Evolutionary conservation across 2,113 vertebrate species (phyloP).

Genomic region (Dromas ardeola): DNA sequence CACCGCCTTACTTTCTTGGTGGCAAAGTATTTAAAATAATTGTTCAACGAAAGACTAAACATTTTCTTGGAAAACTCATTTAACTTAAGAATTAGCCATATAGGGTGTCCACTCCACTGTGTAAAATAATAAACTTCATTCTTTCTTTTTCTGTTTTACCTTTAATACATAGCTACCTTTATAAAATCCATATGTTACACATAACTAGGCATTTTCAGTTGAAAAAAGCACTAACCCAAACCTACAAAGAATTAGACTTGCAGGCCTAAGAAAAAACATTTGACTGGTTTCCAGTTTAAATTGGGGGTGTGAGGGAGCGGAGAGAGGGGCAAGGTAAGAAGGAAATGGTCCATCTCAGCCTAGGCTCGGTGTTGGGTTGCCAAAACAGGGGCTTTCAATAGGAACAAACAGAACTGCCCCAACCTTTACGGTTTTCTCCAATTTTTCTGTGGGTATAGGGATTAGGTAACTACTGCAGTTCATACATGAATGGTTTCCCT

Average conservation of each 20-base stretch:
- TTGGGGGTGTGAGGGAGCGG: background rate
- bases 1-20: background rate
- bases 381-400: background rate
- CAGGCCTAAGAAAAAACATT: background rate
- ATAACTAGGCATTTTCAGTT: background rate
- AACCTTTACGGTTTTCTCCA: background rate
- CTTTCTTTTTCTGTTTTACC: constrained; percentile 24
- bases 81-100: background rate
- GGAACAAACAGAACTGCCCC: background rate
- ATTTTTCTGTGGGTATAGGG: background rate
- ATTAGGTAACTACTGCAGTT: background rate
- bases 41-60: constrained; percentile 50
- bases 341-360: background rate
- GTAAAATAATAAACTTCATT: constrained; percentile 1
- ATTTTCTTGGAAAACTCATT: constrained; percentile 1
- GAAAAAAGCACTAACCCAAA: background rate
- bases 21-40: constrained; percentile 51
- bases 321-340: background rate
- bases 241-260: background rate
- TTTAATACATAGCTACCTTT: background rate
- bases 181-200: background rate
- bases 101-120: background rate
- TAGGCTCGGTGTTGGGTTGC: background rate
- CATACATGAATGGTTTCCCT: background rate
- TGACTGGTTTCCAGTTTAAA: background rate